Evolutionary conservation across 2,888 invertebrate genomes (phyloP), one percentile per base, ranked within the genome.

Genomic region (Heliconius ismenius): DNA sequence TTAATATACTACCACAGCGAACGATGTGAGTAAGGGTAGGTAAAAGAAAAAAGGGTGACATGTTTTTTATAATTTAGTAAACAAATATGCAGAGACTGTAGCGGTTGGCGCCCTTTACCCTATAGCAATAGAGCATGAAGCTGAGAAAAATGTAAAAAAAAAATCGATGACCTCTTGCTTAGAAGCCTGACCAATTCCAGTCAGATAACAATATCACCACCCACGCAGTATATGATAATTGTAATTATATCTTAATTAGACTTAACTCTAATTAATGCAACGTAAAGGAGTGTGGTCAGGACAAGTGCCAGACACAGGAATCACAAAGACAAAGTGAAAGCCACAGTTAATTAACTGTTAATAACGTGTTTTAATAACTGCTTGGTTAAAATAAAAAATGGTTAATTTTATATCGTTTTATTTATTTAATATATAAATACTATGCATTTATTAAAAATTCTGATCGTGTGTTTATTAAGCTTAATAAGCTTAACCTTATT

Each of bases 241-340:
- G n/a, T 69, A 69, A 54, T 69, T 54, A 69, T n/a, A 54, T 32
- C 11, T n/a, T n/a, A 69, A 58, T 58, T 70, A 39, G 39, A 36
- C 4, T 36, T 15, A 13, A 13, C 15, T 70, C 1, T 58, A 70
- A 58, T 70, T 36, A 70, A 36, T 58, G 21, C 15, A 58, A 32
- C 15, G 13, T 32, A 58, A 70, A n/a, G 36, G 54, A 70, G 21
- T 21, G 13, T n/a, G 32, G 32, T 54, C n/a, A 70, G 58, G 4
- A 58, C 58, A 15, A 70, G 32, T 58, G 70, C n/a, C 32, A 70
- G 70, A 24, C 28, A 70, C 54, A 58, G n/a, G 36, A 58, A 58
- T 36, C 58, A 58, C 70, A 58, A 70, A 58, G 70, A 58, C 15
- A 36, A 58, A 32, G 54, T 58, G 4, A 36, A 32, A 32, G 69